Evolutionary conservation across 2,113 vertebrate genomes (phyloP).

Genomic region (Numida meleagris): DNA sequence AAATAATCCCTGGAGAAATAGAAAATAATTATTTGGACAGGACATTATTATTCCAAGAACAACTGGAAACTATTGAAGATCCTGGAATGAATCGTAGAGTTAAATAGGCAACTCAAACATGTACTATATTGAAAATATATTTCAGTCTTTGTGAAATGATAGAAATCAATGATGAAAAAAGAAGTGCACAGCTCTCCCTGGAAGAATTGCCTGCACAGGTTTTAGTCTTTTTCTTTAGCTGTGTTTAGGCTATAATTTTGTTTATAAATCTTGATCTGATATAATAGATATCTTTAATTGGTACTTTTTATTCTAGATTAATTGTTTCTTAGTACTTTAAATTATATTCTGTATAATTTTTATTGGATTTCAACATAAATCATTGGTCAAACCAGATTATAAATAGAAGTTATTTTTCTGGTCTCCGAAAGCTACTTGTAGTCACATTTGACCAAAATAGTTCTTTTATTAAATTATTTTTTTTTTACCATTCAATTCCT

Average conservation of each 20-base stretch:
- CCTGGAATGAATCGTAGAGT: neutral
- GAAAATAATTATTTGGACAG: neutral
- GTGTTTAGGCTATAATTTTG: neutral
- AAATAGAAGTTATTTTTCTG: neutral
- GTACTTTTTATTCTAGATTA: neutral
- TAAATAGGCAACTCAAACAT: neutral
- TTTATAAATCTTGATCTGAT: neutral
- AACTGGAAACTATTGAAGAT: neutral
- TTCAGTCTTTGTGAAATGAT: neutral
- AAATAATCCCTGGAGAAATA: neutral
- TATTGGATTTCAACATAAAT: neutral
- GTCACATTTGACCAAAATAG: neutral
- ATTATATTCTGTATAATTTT: neutral
- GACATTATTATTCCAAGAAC: neutral
- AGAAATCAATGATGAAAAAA: neutral
- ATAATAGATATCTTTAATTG: neutral
- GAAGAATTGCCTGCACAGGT: neutral
- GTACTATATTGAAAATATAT: neutral
- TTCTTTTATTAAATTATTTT: neutral
- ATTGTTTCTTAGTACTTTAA: neutral
- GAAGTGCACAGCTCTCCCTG: neutral
- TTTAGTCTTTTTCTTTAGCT: neutral
- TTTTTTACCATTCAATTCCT: neutral
- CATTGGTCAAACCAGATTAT: neutral
- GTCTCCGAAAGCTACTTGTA: neutral